Evolutionary conservation across 2,888 invertebrate species (phyloP), one percentile per base, ranked within the genome.

Genomic region (Abscondita cerata): DNA sequence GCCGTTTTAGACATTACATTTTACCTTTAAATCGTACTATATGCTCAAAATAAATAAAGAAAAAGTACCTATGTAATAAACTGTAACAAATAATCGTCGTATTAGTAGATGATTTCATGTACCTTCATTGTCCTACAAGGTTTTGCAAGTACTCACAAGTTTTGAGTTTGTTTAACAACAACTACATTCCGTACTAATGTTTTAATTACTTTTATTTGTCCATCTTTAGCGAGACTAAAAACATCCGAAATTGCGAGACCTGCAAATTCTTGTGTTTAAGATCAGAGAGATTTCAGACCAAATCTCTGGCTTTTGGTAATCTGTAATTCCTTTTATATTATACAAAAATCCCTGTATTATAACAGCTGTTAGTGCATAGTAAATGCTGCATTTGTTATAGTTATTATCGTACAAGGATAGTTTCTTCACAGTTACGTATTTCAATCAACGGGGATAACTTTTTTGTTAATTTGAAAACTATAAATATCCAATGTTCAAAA

Each of bases 31-130:
- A 54, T 59, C 69, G 75, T 78, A 77, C 78, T 79, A 76, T 76
- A 76, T 76, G 75, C 77, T 77, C 77, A 76, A 76, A n/a, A n/a
- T n/a, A n/a, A n/a, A 77, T 68, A 71, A 52, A 76, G 75, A 76
- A 74, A 75, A 76, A 71, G 76, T 77, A 77, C 75, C 76, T 76
- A 77, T 76, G 73, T 74, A 72, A 75, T 72, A 75, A 72, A 71
- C 70, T 76, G 73, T 74, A 72, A 75, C 71, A 75, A 72, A 71
- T 71, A 73, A 70, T 70, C 70, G 69, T 70, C 69, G 66, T 66
- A 70, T 64, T 67, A 69, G 62, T 60, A 67, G 61, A 65, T 58
- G 53, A 57, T 65, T 66, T 46, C 47, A 59, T 55, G 58, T 63
- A 55, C 18, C 44, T 44, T 44, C 58, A 59, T 52, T 38, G 36